Evolutionary conservation across 1,140 invertebrate genomes (phyloP), one percentile per base, ranked within the genome.

Genomic region (Pseudobourletiella spinata): DNA sequence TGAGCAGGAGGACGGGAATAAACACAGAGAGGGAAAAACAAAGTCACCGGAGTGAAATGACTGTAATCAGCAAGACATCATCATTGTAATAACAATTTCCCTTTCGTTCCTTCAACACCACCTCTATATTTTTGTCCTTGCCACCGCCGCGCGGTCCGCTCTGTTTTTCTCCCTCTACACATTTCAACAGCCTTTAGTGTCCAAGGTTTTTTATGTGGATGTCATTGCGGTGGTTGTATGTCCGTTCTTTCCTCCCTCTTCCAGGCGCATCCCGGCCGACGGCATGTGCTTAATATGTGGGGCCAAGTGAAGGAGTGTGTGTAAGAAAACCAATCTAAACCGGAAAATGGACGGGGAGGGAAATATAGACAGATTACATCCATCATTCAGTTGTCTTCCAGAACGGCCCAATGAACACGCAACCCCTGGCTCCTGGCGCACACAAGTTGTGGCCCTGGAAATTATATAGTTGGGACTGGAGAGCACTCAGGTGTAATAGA

Each of bases 251-350:
- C 32, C 32, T 39, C 32, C 8, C 32, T 39, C 32, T 39, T n/a
- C n/a, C 8, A 39, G n/a, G n/a, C 8, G 32, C n/a, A n/a, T n/a
- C n/a, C n/a, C n/a, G n/a, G n/a, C n/a, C n/a, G n/a, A n/a, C n/a
- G n/a, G n/a, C n/a, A n/a, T n/a, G n/a, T n/a, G n/a, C n/a, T n/a
- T n/a, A n/a, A n/a, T n/a, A n/a, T n/a, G n/a, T 48, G 44, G 22
- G 44, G 4, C 18, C 16, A 22, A 48, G 8, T 18, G 44, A 48
- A 48, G 44, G n/a, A n/a, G n/a, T n/a, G n/a, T n/a, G n/a, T n/a
- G n/a, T n/a, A n/a, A n/a, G n/a, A 51, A 26, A 51, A 51, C 48
- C 48, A 51, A 51, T 51, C 48, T 51, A 51, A 51, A 26, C 25
- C 14, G 25, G n/a, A n/a, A 51, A 51, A 51, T 51, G n/a, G 28